Base-by-base conservation (phyloP, 2,888 invertebrate genomes). In the Incurvaria masculella region DNA sequence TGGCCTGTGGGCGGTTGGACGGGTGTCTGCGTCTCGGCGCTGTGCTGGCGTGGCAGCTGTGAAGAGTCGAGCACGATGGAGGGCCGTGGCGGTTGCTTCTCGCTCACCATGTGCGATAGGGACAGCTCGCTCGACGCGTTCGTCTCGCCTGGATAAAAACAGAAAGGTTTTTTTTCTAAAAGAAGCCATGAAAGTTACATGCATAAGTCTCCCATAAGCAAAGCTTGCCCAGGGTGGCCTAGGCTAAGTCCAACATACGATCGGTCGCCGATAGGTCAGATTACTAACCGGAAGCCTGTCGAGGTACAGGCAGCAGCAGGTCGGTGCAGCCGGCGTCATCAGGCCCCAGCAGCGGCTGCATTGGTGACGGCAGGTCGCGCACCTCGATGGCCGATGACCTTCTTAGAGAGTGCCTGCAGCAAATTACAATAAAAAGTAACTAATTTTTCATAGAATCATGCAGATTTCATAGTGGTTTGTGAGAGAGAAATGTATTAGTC, bases 341-440 rank as follows among this genome's bases (percentile, higher is more conserved):
- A 0, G 76, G 73, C 0, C 67, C 70, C 1, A 78, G 58, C 19
- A 78, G 58, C 4, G 75, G 76, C 53, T 72, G 76, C 40, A 76
- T 55, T 0, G 76, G 76, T 1, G 74, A 74, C 4, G 75, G 76
- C 42, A 78, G 57, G 56, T 79, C 78, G 1, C 83, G 80, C 47
- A 72, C 80, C 66, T 86, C 85, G 48, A 86, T 80, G 1, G 85
- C 85, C 44, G 83, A 82, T 0, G 82, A 73, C 56, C 85, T 69
- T 54, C 82, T 65, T 33, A 85, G 56, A 8, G 75, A 62, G 66
- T 79, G 64, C 69, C 75, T 44, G 58, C 6, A 14, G 14, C 4
- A 17, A 42, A 17, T 18, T 39, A 14, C 18, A 45, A 45, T 21
- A 27, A 33, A 6, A 14, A 20, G 11, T 18, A 19, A 45, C 5